These are phyloP conservation scores for Amia ocellicauda DNA, from an alignment of 2,113 vertebrate genomes.

Conservation along the genomic window DNA sequence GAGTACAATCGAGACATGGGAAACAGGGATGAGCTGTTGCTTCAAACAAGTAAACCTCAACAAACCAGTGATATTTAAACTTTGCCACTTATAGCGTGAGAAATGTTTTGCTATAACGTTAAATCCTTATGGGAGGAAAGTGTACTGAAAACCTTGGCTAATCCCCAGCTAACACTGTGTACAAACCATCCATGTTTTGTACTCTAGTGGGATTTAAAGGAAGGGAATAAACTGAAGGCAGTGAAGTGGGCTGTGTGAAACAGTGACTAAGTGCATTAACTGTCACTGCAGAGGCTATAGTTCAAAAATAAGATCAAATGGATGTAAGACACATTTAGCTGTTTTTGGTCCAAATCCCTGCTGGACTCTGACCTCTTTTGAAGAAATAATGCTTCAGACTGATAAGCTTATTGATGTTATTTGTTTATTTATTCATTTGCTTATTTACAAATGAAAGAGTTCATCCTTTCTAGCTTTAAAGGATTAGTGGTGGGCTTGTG, in stretches of 20 bases:
- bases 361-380: too few relatives aligned
- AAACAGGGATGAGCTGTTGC: too few relatives aligned
- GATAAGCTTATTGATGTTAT: too few relatives aligned
- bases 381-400: too few relatives aligned
- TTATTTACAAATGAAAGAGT: too few relatives aligned
- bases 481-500: too few relatives aligned
- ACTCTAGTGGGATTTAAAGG: slow-evolving; percentile 51
- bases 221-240: slow-evolving; percentile 36
- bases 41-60: too few relatives aligned
- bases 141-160: slow-evolving; percentile 30
- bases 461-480: too few relatives aligned
- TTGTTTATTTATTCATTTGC: too few relatives aligned
- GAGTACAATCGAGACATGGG: too few relatives aligned
- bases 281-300: neutral
- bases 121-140: slow-evolving; percentile 36
- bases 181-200: slow-evolving; percentile 42
- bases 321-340: too few relatives aligned
- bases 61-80: slow-evolving; percentile 1
- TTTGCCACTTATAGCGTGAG: slow-evolving; percentile 56
- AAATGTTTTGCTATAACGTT: slow-evolving; percentile 44
- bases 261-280: neutral
- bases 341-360: too few relatives aligned
- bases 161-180: slow-evolving; percentile 39
- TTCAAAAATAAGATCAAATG: neutral
- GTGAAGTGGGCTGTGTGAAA: slow-evolving; percentile 7